Conservation (phyloP, 2,797 vertebrate species). For the Pseudomugil tenellus region DNA sequence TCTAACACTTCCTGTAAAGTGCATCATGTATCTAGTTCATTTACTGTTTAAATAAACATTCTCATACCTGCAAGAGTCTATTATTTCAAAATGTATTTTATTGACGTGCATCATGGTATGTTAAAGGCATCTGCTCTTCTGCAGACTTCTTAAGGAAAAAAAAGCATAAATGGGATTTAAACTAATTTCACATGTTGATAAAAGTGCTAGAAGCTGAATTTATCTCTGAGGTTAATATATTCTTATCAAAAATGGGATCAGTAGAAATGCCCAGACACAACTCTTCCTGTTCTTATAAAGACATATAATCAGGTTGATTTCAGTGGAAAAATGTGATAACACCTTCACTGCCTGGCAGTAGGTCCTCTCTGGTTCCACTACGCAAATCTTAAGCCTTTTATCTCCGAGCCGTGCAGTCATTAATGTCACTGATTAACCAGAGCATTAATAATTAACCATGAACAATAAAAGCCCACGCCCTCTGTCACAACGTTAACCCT, state of each 20-base stretch:
- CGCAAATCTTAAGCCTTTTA: slow-evolving; percentile 40
- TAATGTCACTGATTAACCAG: slow-evolving; percentile 76
- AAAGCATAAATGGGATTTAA: not conserved
- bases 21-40: too few relatives aligned
- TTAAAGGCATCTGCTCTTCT: too few relatives aligned
- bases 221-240: not conserved
- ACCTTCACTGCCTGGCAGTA: not conserved
- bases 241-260: not conserved
- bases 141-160: slow-evolving; percentile 39
- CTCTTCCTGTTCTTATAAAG: slow-evolving; percentile 5
- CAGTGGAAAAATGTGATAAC: slow-evolving; percentile 43
- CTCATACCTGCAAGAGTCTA: too few relatives aligned
- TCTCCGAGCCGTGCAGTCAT: slow-evolving; percentile 40
- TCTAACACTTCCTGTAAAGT: too few relatives aligned
- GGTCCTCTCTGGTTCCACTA: not conserved
- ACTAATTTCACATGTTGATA: not conserved
- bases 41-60: too few relatives aligned
- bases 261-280: not conserved
- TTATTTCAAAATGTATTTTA: not conserved
- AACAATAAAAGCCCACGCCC: slow-evolving; percentile 68
- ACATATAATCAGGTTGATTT: not conserved
- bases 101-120: not conserved
- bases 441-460: slow-evolving; percentile 75
- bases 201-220: not conserved
- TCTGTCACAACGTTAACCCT: slow-evolving; percentile 66